Evolutionary conservation across 2,888 invertebrate genomes (phyloP), one percentile per base, ranked within the genome.

Genomic region (Tinea trinotella): DNA sequence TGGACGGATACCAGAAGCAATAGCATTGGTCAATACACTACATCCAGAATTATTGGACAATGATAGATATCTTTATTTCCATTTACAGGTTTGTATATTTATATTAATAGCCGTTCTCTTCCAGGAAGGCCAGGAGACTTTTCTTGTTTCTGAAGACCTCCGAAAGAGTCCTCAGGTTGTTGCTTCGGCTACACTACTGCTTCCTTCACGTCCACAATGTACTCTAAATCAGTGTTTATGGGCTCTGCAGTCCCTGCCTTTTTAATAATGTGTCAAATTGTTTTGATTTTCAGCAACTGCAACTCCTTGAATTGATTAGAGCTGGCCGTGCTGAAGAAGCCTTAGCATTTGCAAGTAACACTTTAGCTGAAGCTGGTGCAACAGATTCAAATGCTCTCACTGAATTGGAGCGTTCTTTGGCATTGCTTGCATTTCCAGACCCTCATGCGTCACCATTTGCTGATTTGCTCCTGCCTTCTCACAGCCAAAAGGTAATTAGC

Each of bases 11-110:
- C 94, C 96, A 64, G 96, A 96, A 67, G 98, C 98, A 0, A 97
- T 97, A 19, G 91, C 93, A 54, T 89, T 98, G 74, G 96, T 99
- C 50, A 98, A 99, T 72, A 92, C 96, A 60, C 78, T 98, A 48
- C 96, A 98, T 73, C 99, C 99, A 0, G 97, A 98, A 71, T 77
- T 99, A 49, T 81, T 99, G 58, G 98, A 98, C 71, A 97, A 96
- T 77, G 96, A 99, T 72, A 90, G 97, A 84, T 96, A 97, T 76
- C 88, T 99, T 18, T 98, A 96, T 71, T 99, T 99, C 71, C 97
- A 98, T 74, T 87, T 99, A 61, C 96, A 97, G 88, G 93, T 93
- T 77, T 55, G 48, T 40, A 15, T 12, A 2, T 6, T 13, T 13
- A 9, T 24, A 24, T 24, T 24, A 24, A 24, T 24, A 5, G 5